Base-by-base conservation (phyloP, 2,888 invertebrate genomes). In the Antitype chi region DNA sequence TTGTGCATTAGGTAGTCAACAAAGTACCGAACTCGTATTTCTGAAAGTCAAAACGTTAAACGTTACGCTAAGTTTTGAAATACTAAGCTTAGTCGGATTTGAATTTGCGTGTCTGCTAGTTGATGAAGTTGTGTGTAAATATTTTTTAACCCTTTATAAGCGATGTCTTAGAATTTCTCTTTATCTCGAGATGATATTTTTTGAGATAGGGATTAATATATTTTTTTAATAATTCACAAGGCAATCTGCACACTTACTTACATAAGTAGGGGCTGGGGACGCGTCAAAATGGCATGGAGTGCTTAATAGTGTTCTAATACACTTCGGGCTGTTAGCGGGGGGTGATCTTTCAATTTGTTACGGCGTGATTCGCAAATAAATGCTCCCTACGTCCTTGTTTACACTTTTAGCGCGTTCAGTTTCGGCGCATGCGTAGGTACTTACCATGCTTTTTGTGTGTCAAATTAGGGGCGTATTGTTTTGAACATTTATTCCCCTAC, bases 301-400 rank as follows among this genome's bases (percentile, higher is more conserved):
- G 88, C 87, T 92, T 95, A 95, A 96, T 95, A 92, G 94, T 90
- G 88, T 94, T 94, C 91, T 94, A 94, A 96, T 95, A 91, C 91
- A 94, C 92, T 92, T 90, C 92, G 59, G 8, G 53, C 53, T 90
- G 89, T 93, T 93, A 91, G 89, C 87, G 87, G 86, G 90, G 92
- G 93, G 93, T 83, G 93, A 92, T 91, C 91, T 93, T 91, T 93
- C 93, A 96, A 96, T 96, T 96, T 95, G 95, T 94, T 94, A 85
- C 91, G 93, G 94, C 90, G 93, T 94, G 94, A 95, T 95, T 95
- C 92, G 93, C 94, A 94, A 95, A 94, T 92, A 60, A 60, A 93
- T 88, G 88, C 82, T 74, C 69, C 59, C 78, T 83, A 78, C 85
- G 86, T 93, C 93, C 93, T 93, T 95, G 93, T 95, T 95, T 95